Conservation (phyloP, 2,888 invertebrate genomes). For the Argynnis bischoffii region DNA sequence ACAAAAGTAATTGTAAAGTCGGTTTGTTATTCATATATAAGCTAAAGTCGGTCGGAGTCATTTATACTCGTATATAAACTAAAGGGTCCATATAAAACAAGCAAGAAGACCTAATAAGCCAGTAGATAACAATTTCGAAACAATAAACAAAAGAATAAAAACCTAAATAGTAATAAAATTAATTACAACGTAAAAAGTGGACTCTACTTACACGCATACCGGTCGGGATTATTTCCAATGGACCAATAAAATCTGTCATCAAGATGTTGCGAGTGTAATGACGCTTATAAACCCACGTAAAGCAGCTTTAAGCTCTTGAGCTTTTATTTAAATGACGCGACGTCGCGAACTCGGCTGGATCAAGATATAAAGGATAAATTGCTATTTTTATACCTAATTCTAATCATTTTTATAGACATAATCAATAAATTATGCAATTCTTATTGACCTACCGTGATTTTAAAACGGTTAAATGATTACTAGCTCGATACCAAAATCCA, state of each 20-base stretch:
- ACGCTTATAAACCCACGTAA: slow-evolving; percentile 21
- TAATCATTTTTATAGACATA: no score
- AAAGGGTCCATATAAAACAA: no score
- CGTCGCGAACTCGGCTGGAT: neutral
- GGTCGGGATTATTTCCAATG: slow-evolving; percentile 22
- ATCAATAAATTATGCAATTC: no score
- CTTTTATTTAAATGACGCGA: slow-evolving; percentile 1
- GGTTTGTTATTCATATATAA: no score
- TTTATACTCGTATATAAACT: no score
- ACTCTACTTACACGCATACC: neutral
- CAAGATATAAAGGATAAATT: slow-evolving; percentile 4
- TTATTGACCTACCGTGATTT: no score
- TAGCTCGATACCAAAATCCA: no score
- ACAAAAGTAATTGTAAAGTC: no score
- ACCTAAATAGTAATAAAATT: slow-evolving; percentile 5
- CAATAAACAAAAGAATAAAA: slow-evolving; percentile 5
- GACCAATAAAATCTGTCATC: slow-evolving; percentile 30
- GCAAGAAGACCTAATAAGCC: neutral
- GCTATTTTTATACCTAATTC: neutral
- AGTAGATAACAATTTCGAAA: neutral
- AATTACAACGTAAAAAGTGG: slow-evolving; percentile 9
- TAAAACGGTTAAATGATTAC: no score
- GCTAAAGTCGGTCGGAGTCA: no score
- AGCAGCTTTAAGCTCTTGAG: slow-evolving; percentile 1
- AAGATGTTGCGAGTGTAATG: slow-evolving; percentile 23